Evolutionary conservation across 2,113 vertebrate species (phyloP).

Genomic region (Seriola quinqueradiata): DNA sequence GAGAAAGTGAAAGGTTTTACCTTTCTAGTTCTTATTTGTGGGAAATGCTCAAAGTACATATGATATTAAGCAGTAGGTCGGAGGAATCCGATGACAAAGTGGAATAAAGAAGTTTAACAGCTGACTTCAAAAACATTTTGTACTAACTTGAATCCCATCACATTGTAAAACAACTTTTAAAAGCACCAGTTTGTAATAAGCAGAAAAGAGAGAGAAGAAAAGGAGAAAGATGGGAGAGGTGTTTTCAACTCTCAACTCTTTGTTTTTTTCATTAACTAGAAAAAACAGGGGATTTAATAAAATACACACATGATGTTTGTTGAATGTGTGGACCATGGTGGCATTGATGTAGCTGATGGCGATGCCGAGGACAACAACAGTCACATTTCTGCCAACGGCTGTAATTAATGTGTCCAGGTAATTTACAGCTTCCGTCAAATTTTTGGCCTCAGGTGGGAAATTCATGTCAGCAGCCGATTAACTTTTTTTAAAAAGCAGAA

Average conservation of each 20-base stretch:
- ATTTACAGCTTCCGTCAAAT: background rate
- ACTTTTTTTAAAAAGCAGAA: background rate
- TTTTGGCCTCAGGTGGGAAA: background rate
- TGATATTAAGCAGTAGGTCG: no score
- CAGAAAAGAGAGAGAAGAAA: background rate
- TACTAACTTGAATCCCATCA: background rate
- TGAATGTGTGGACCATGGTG: constrained; percentile 72
- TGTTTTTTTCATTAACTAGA: background rate
- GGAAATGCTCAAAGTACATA: no score
- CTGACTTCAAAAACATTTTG: background rate
- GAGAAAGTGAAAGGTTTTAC: no score
- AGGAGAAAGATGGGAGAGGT: background rate
- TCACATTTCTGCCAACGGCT: constrained; percentile 51
- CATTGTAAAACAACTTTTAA: background rate
- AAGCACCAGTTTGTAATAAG: background rate
- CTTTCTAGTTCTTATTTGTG: no score
- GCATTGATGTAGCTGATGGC: constrained; percentile 75
- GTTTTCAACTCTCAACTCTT: no score
- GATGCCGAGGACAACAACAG: constrained; percentile 59
- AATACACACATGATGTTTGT: constrained; percentile 58
- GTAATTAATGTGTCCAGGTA: background rate
- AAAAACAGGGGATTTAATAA: background rate
- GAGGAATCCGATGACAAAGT: background rate
- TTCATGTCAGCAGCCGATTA: constrained; percentile 37
- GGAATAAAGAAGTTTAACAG: background rate